Evolutionary conservation across 2,797 vertebrate genomes (phyloP).

Genomic region (Xiphorhynchus erythropygius): DNA sequence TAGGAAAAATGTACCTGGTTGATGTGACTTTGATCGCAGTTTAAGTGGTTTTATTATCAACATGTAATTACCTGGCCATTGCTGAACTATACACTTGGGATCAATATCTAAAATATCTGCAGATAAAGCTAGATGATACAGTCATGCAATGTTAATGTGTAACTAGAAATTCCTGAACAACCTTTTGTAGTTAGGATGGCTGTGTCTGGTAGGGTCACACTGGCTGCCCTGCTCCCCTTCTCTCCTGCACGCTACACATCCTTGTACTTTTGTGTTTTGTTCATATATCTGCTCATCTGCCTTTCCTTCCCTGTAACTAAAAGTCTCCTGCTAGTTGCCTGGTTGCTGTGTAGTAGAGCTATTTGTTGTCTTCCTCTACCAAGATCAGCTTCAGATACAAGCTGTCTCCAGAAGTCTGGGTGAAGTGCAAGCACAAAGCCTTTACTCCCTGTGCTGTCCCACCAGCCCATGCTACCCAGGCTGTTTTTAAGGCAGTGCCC

Average conservation of each 20-base stretch:
- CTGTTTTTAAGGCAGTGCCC: not conserved
- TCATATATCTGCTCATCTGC: not conserved
- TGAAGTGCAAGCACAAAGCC: not conserved
- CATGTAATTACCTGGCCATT: not conserved
- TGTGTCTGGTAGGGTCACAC: not conserved
- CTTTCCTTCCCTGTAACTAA: not conserved
- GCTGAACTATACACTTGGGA: not conserved
- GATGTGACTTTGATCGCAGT: not conserved
- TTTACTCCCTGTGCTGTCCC: not conserved
- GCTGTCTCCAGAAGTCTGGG: not conserved
- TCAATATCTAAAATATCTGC: not conserved
- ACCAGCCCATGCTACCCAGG: fast-evolving
- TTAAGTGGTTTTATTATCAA: not conserved
- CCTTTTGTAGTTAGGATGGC: not conserved
- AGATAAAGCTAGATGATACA: not conserved
- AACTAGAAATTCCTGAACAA: not conserved
- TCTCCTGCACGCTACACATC: fast-evolving
- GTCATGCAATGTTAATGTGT: not conserved
- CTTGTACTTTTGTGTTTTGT: fast-evolving
- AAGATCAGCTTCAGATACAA: not conserved
- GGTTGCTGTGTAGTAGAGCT: not conserved
- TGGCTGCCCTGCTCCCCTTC: not conserved
- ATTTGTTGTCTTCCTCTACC: not conserved
- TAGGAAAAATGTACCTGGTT: not conserved
- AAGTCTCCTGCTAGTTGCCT: not conserved